Evolutionary conservation across 2,113 vertebrate species (phyloP).

Genomic region (Sterna hirundo): DNA sequence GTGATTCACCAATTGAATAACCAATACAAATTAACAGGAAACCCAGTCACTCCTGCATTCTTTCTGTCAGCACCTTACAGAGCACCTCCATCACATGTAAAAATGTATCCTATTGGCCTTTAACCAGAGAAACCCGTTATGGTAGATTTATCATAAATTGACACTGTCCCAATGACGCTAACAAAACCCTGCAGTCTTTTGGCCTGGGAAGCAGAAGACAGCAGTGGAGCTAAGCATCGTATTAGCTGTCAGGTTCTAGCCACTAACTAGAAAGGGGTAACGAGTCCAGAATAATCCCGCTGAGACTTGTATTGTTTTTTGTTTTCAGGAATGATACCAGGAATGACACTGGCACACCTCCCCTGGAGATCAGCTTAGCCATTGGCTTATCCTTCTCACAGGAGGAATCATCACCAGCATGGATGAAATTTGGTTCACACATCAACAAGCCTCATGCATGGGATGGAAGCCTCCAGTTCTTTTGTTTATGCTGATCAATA

Average conservation of each 20-base stretch:
- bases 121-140: not conserved
- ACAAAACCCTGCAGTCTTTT: not conserved
- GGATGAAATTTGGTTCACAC: not conserved
- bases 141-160: not conserved
- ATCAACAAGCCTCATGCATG: no score
- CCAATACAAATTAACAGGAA: not conserved
- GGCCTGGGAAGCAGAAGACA: not conserved
- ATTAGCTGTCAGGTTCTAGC: not conserved
- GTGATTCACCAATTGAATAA: not conserved
- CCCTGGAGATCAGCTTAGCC: not conserved
- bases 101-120: not conserved
- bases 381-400: not conserved
- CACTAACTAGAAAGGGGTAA: not conserved
- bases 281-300: not conserved
- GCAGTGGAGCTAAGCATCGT: not conserved
- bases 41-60: not conserved
- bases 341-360: not conserved
- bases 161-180: not conserved
- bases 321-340: not conserved
- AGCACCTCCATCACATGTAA: not conserved
- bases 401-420: no score
- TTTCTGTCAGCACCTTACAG: not conserved
- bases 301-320: not conserved
- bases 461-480: not conserved
- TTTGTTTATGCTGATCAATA: not conserved